Conservation (phyloP, 2,113 vertebrate genomes). For the Tretioscincus oriximinensis region DNA sequence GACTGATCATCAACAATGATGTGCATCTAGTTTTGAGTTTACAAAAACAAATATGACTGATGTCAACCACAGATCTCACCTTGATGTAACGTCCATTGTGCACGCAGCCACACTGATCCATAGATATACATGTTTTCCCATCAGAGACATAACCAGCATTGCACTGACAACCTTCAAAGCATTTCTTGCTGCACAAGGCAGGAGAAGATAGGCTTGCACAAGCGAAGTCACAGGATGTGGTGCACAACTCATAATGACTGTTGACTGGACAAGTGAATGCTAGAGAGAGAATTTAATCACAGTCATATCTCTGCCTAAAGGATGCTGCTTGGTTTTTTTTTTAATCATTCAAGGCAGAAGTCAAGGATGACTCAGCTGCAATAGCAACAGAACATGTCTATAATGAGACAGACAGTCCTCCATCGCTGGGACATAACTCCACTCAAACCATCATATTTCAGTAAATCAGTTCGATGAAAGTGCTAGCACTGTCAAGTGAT, state of each 20-base stretch:
- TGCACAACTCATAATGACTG: conserved; percentile 74
- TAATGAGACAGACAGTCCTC: no score
- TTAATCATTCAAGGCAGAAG: not conserved
- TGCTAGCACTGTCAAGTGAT: no score
- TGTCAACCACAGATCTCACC: not conserved
- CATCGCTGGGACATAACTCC: no score
- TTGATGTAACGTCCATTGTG: conserved; percentile 62
- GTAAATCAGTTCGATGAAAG: no score
- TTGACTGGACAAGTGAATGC: conserved; percentile 65
- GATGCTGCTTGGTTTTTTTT: not conserved
- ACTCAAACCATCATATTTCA: no score
- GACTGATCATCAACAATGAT: no score
- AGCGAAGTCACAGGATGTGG: conserved; percentile 65
- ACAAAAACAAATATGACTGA: not conserved
- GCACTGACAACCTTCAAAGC: conserved; percentile 78
- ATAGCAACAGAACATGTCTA: no score
- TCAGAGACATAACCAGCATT: conserved; percentile 67
- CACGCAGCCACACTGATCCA: conserved; percentile 71
- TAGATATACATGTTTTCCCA: conserved; percentile 61
- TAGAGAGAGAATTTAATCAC: conserved; percentile 19
- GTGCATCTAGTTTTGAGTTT: no score
- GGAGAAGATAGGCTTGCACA: conserved; percentile 67
- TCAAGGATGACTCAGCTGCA: not conserved
- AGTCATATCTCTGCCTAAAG: not conserved
- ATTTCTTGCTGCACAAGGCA: conserved; percentile 37